A percentile compares a stretch with the other conserved stretches of the same genome.
Evolutionary conservation across 2,888 invertebrate species (phyloP).

Genomic region (Epistrophella euchroma): DNA sequence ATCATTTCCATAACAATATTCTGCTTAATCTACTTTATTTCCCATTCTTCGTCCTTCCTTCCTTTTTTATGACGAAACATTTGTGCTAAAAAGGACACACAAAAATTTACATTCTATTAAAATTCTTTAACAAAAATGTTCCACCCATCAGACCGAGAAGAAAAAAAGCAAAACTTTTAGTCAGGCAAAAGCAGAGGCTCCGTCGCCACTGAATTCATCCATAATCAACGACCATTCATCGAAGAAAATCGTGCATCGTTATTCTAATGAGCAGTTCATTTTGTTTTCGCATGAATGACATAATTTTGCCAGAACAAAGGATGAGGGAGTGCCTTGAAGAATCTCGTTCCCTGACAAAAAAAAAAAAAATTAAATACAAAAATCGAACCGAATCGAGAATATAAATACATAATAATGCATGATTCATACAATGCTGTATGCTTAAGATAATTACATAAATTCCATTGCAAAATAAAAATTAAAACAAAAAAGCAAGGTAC

Average conservation of each 20-base stretch:
- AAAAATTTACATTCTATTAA: slow-evolving; percentile 71
- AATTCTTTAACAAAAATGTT: slow-evolving; percentile 58
- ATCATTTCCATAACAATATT: slow-evolving; percentile 65
- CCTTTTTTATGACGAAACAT: not conserved
- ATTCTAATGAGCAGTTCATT: slow-evolving; percentile 70
- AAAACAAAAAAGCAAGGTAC: not conserved
- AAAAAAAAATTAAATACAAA: not conserved
- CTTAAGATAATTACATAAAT: slow-evolving; percentile 70
- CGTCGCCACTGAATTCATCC: slow-evolving; percentile 57
- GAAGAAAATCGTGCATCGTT: slow-evolving; percentile 72
- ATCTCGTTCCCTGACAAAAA: not conserved
- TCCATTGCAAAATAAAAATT: slow-evolving; percentile 4
- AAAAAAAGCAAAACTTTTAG: not conserved
- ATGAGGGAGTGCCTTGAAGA: slow-evolving; percentile 9
- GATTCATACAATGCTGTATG: slow-evolving; percentile 59
- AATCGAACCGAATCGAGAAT: not conserved
- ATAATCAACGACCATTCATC: slow-evolving; percentile 74
- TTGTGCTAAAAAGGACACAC: slow-evolving; percentile 55
- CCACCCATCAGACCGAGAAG: slow-evolving; percentile 11
- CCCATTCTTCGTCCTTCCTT: slow-evolving; percentile 24
- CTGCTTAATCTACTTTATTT: slow-evolving; percentile 65
- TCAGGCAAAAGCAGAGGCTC: not conserved
- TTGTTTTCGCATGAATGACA: slow-evolving; percentile 66
- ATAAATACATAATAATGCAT: slow-evolving; percentile 52
- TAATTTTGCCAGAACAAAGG: not conserved